A percentile compares a stretch with the other conserved stretches of the same genome.
Conservation (phyloP, 2,113 vertebrate species). For the Emberiza fucata region DNA sequence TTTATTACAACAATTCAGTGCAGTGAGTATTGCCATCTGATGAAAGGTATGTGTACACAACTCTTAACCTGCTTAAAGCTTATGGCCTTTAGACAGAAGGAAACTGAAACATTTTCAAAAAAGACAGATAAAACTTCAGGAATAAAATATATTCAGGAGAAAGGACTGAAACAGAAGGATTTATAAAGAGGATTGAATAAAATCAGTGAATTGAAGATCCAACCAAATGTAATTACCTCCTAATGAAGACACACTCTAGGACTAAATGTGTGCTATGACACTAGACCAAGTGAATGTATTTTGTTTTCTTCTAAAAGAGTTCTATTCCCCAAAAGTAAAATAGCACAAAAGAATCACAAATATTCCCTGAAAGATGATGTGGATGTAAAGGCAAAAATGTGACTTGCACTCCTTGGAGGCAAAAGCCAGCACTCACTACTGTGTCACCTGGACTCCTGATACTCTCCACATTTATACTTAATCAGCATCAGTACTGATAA, state of each 20-base stretch:
- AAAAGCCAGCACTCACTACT: neutral
- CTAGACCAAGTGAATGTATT: neutral
- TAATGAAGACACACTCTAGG: neutral
- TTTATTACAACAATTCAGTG: neutral
- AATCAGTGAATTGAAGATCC: neutral
- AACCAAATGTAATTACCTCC: neutral
- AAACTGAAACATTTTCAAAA: neutral
- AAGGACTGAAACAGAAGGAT: neutral
- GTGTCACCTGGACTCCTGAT: slow-evolving; percentile 55
- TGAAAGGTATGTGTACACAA: neutral
- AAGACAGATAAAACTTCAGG: neutral
- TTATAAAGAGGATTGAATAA: neutral
- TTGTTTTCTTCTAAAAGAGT: neutral
- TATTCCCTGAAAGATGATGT: neutral
- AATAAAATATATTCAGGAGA: neutral
- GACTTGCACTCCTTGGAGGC: slow-evolving; percentile 12
- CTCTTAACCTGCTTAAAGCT: neutral
- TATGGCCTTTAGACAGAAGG: neutral
- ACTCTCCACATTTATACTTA: slow-evolving; percentile 54
- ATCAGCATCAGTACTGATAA: slow-evolving; percentile 63
- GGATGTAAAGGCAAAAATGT: slow-evolving; percentile 10
- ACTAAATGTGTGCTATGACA: neutral
- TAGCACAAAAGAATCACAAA: neutral
- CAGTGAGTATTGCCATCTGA: neutral
- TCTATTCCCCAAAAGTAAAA: neutral